These are phyloP conservation scores for Dyspetes luteomarginatus DNA, from an alignment of 2,888 invertebrate species.

Conservation along the genomic window DNA sequence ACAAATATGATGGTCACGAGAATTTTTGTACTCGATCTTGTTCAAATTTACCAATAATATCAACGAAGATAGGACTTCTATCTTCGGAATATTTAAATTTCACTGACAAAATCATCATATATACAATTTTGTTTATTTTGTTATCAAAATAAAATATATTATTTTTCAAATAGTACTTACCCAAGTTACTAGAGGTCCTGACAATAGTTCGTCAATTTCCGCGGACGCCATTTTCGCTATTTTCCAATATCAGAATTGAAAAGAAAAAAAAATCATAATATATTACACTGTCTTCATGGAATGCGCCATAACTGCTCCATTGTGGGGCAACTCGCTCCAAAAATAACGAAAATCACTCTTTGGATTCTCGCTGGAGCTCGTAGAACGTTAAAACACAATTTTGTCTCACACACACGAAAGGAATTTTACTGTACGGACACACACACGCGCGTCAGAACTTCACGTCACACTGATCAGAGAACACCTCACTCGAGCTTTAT, in stretches of 20 bases:
- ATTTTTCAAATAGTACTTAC: slow-evolving; percentile 85
- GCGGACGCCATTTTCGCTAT: slow-evolving; percentile 84
- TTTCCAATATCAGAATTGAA: slow-evolving; percentile 31
- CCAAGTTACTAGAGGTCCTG: slow-evolving; percentile 94
- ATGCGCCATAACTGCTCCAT: slow-evolving; percentile 56
- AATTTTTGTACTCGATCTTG: no score
- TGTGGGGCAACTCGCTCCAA: neutral
- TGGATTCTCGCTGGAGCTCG: neutral
- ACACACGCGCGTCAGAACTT: no score
- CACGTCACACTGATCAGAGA: no score
- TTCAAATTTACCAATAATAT: no score
- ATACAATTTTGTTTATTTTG: neutral
- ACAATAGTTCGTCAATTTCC: slow-evolving; percentile 93
- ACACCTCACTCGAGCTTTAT: no score
- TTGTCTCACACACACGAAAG: no score
- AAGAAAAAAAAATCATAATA: slow-evolving; percentile 7
- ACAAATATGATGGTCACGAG: no score
- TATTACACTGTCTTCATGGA: slow-evolving; percentile 36
- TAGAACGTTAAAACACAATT: no score
- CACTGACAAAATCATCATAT: slow-evolving; percentile 16
- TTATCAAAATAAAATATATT: neutral
- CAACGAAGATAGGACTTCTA: no score
- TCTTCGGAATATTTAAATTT: no score
- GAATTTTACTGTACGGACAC: no score
- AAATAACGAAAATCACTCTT: slow-evolving; percentile 6